phyloP scores from a whole-genome alignment of 1,140 invertebrate genomes.

The Hyposmocoma kahamanoa region DNA sequence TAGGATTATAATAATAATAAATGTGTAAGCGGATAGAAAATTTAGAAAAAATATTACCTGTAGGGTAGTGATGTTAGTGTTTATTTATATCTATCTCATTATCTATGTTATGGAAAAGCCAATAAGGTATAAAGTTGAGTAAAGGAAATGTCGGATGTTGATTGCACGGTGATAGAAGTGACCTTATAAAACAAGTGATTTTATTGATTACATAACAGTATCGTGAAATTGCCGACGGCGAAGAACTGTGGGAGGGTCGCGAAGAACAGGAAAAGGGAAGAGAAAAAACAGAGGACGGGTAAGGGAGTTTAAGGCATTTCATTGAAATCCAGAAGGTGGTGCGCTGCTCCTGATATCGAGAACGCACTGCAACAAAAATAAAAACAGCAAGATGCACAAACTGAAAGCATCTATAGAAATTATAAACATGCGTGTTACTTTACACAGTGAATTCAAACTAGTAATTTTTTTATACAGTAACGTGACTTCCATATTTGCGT shows the following conservation, averaged over 20 bases:
- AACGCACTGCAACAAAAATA: constrained; percentile 65
- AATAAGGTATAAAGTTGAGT: not conserved
- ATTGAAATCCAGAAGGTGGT: constrained; percentile 46
- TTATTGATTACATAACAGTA: no score
- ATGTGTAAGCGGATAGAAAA: constrained; percentile 19
- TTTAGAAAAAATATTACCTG: constrained; percentile 51
- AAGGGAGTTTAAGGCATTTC: constrained; percentile 26
- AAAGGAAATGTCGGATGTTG: no score
- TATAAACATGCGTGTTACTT: constrained; percentile 33
- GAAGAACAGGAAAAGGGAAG: constrained; percentile 7
- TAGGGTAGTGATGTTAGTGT: no score
- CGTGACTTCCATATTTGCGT: no score
- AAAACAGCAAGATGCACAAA: constrained; percentile 65
- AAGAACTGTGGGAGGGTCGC: not conserved
- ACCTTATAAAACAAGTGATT: no score
- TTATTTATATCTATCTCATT: no score
- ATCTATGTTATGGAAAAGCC: not conserved
- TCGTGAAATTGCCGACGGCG: no score
- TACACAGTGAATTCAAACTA: no score
- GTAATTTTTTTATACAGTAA: no score
- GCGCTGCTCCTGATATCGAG: constrained; percentile 57
- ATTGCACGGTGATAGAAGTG: no score
- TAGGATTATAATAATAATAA: constrained; percentile 9
- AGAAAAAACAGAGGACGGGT: constrained; percentile 1
- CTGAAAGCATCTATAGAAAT: constrained; percentile 37